Evolutionary conservation across 1,140 invertebrate genomes (phyloP), one percentile per base, ranked within the genome.

Genomic region (Acromyrmex charruanus): DNA sequence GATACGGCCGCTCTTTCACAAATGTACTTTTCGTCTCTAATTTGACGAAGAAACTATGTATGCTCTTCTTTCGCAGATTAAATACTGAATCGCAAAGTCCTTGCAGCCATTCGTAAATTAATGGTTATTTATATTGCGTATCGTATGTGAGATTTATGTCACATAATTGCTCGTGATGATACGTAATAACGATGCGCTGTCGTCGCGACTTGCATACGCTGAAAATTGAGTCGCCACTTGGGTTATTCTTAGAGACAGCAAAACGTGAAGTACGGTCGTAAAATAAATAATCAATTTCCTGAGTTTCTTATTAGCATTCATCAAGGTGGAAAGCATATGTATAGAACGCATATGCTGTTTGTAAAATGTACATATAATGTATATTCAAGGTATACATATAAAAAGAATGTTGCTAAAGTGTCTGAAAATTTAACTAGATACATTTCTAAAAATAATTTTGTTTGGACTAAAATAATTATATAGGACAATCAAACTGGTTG

Each of bases 211-310:
- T 44, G 55, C 44, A 61, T 53, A 72, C 3, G 39, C n/a, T 74
- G 69, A 61, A 84, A 75, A 84, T 84, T 74, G 55, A 84, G 80
- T 75, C 68, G 68, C 80, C 68, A 74, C 53, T 81, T 12, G 65
- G 21, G 10, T 71, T 84, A 74, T 75, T 74, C 39, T 49, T n/a
- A 49, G 39, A 25, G 80, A 75, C 68, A 74, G 80, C 68, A 44
- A 28, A 28, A 61, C 7, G 25, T 3, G 35, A 44, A 9, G 10
- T 25, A 18, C 44, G 18, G n/a, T 63, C 80, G 69, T 84, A 84
- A 75, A 84, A 49, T 75, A 75, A 51, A 84, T 84, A 75, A 84
- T 74, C 72, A 69, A 74, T 51, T 72, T 74, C 44, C 35, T 5
- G 18, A 44, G 7, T 53, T 31, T 49, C 39, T 74, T 61, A 84